Conservation (phyloP, 2,888 invertebrate genomes). For the Brachyptera risi region DNA sequence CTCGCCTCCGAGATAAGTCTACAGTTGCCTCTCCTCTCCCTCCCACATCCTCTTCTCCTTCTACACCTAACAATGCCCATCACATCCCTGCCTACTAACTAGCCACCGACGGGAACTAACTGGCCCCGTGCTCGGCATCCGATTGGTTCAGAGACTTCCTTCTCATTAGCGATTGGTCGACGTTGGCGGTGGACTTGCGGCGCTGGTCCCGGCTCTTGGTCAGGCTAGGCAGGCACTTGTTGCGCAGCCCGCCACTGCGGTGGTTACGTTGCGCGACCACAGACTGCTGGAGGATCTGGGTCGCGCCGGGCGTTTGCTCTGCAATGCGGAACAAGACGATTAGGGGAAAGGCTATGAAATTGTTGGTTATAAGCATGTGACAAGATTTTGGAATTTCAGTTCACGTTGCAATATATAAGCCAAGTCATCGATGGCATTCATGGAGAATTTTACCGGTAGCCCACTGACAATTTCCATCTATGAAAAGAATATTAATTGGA, state of each 20-base stretch:
- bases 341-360: too few relatives aligned
- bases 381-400: too few relatives aligned
- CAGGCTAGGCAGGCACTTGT: conserved; percentile 2
- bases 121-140: neutral
- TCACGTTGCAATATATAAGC: too few relatives aligned
- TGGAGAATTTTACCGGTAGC: too few relatives aligned
- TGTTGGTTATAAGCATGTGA: too few relatives aligned
- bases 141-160: neutral
- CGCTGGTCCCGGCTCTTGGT: conserved; percentile 6
- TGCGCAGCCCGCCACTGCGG: neutral
- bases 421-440: too few relatives aligned
- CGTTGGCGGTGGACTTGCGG: conserved; percentile 11
- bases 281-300: conserved; percentile 4
- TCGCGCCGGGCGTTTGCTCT: conserved; percentile 1
- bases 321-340: neutral
- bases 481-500: too few relatives aligned
- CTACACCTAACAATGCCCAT: neutral
- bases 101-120: neutral
- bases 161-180: neutral
- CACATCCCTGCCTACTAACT: neutral
- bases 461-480: too few relatives aligned
- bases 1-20: too few relatives aligned
- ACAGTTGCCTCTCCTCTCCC: too few relatives aligned
- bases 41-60: too few relatives aligned
- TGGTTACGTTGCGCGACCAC: neutral